Conservation (phyloP, 2,797 vertebrate genomes). For the Ctenopoma multispine region DNA sequence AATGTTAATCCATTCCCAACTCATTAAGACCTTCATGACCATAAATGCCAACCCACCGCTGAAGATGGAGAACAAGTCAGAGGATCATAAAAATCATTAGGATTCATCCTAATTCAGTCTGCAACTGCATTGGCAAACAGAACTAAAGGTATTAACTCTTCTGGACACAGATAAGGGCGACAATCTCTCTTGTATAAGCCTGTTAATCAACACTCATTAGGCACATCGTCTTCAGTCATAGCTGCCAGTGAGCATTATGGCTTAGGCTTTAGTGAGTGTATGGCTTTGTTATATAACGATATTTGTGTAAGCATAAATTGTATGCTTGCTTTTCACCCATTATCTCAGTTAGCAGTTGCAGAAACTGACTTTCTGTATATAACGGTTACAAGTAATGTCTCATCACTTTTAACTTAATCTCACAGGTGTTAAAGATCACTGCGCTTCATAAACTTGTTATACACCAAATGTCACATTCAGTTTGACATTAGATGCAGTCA, state of each 20-base stretch:
- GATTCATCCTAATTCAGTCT: background rate
- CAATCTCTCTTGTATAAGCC: slow-evolving; percentile 46
- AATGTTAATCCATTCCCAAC: background rate
- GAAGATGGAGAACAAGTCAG: background rate
- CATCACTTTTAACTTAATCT: slow-evolving; percentile 46
- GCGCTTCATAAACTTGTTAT: slow-evolving; percentile 16
- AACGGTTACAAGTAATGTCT: slow-evolving; percentile 28
- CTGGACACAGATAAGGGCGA: slow-evolving; percentile 44
- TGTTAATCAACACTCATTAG: slow-evolving; percentile 60
- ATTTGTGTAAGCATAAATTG: slow-evolving; percentile 41
- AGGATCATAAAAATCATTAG: background rate
- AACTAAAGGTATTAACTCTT: slow-evolving; percentile 25
- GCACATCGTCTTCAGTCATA: slow-evolving; percentile 46
- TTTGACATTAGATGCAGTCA: slow-evolving; percentile 18
- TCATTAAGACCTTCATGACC: background rate
- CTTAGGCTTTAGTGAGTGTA: slow-evolving; percentile 32
- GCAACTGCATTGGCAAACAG: slow-evolving; percentile 15
- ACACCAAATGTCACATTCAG: slow-evolving; percentile 21
- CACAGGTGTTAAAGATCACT: slow-evolving; percentile 41
- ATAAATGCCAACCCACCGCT: background rate
- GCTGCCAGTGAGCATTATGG: slow-evolving; percentile 47
- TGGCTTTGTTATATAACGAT: slow-evolving; percentile 47
- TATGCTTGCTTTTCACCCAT: slow-evolving; percentile 41
- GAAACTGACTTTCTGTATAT: slow-evolving; percentile 30
- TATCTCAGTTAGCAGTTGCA: slow-evolving; percentile 38